Conservation (phyloP, 1,140 invertebrate genomes). For the Drosophila sturtevanti region DNA sequence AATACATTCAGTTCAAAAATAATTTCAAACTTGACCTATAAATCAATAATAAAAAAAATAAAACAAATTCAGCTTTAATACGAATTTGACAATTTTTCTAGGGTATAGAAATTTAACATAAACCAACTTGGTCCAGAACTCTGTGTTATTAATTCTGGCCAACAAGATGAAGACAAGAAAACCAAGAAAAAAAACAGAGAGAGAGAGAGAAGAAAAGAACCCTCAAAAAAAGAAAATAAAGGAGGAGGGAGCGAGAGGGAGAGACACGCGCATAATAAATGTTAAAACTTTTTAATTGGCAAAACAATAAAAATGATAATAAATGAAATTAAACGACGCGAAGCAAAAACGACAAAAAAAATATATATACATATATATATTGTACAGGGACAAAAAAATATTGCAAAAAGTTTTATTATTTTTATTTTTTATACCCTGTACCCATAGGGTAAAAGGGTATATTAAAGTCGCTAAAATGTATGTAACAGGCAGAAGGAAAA, state of each 20-base stretch:
- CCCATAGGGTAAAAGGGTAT: no score
- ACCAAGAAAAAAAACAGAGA: neutral
- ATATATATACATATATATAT: neutral
- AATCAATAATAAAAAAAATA: no score
- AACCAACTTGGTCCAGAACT: neutral
- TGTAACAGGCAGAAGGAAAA: no score
- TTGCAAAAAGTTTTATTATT: slow-evolving; percentile 28
- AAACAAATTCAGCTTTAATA: no score
- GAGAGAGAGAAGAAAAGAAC: no score
- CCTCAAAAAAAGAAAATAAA: neutral
- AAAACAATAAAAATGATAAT: slow-evolving; percentile 75
- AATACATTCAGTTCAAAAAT: no score
- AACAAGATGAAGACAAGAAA: neutral
- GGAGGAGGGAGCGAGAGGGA: neutral
- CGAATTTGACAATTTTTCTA: no score
- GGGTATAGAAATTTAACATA: neutral
- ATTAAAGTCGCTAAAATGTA: no score
- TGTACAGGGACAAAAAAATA: slow-evolving; percentile 4
- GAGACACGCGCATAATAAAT: slow-evolving; percentile 58
- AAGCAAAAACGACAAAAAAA: slow-evolving; percentile 21
- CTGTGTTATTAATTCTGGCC: slow-evolving; percentile 2
- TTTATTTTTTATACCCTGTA: neutral
- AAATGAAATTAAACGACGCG: slow-evolving; percentile 67
- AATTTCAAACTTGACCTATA: no score
- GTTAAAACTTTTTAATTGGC: slow-evolving; percentile 73